Conservation (phyloP, 2,797 vertebrate species). For the Florisuga fusca region DNA sequence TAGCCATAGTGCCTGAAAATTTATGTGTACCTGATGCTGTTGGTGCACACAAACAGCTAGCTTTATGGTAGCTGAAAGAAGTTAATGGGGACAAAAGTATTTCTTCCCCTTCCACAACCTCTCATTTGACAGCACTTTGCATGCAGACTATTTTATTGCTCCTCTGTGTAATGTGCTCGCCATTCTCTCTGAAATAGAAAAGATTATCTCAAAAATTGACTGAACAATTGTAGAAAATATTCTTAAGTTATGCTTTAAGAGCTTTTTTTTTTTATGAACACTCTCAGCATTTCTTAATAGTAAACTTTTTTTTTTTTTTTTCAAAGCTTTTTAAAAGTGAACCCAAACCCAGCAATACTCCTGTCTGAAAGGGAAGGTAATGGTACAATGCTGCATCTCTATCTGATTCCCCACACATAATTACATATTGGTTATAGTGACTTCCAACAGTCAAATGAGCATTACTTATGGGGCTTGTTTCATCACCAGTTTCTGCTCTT, state of each 20-base stretch:
- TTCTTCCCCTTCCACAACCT: not conserved
- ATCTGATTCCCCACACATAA: not conserved
- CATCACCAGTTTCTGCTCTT: not conserved
- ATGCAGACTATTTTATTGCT: not conserved
- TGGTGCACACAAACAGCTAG: slow-evolving; percentile 22
- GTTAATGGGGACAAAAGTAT: slow-evolving; percentile 38
- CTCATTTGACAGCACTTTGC: slow-evolving; percentile 6
- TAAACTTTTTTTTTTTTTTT: not conserved
- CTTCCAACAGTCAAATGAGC: not conserved
- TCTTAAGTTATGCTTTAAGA: not conserved
- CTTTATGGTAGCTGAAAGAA: slow-evolving; percentile 26
- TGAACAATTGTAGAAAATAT: not conserved
- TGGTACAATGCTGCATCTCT: not conserved
- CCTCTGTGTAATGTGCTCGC: not conserved
- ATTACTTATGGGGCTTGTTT: not conserved
- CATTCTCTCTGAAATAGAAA: not conserved
- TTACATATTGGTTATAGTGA: not conserved
- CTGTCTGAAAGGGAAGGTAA: not conserved
- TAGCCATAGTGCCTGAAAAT: slow-evolving; percentile 23
- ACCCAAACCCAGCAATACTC: not conserved
- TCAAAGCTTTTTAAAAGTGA: not conserved
- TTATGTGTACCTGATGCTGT: not conserved
- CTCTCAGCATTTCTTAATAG: not conserved
- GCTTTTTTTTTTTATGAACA: not conserved
- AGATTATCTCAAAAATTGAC: not conserved